phyloP scores from a whole-genome alignment of 2,113 vertebrate genomes.

The Xiphophorus couchianus region DNA sequence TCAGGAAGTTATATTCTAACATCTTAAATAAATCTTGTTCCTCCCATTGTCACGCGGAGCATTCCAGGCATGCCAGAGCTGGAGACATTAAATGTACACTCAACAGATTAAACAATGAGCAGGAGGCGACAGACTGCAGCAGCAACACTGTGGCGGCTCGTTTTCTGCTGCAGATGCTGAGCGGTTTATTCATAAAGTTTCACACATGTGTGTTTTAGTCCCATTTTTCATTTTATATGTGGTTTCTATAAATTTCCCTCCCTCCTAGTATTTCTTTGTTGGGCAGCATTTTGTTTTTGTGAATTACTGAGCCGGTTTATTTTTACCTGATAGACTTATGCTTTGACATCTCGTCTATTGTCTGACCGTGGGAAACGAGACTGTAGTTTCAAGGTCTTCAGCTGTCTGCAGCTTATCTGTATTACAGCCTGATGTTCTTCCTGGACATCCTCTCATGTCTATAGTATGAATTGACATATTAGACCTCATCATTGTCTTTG shows the following conservation, averaged over 20 bases:
- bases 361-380: background rate
- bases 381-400: background rate
- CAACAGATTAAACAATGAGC: conserved; percentile 19
- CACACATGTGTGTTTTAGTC: background rate
- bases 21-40: conserved; percentile 55
- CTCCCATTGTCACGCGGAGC: conserved; percentile 48
- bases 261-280: background rate
- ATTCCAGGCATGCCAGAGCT: conserved; percentile 48
- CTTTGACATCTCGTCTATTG: background rate
- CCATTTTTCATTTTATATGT: background rate
- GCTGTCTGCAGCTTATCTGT: background rate
- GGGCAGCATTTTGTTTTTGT: background rate
- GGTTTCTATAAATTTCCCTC: background rate
- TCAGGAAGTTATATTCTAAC: conserved; percentile 28
- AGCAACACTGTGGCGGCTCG: conserved; percentile 17
- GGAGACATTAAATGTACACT: conserved; percentile 26
- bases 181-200: conserved; percentile 1
- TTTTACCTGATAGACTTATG: background rate
- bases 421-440: background rate
- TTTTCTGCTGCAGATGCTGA: conserved; percentile 13
- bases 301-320: background rate
- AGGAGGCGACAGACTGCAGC: conserved; percentile 4
- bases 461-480: conserved; percentile 7
- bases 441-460: conserved; percentile 1
- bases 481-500: background rate